These are phyloP conservation scores for Ectropis crepuscularia DNA, from an alignment of 2,888 invertebrate species.

Conservation along the genomic window DNA sequence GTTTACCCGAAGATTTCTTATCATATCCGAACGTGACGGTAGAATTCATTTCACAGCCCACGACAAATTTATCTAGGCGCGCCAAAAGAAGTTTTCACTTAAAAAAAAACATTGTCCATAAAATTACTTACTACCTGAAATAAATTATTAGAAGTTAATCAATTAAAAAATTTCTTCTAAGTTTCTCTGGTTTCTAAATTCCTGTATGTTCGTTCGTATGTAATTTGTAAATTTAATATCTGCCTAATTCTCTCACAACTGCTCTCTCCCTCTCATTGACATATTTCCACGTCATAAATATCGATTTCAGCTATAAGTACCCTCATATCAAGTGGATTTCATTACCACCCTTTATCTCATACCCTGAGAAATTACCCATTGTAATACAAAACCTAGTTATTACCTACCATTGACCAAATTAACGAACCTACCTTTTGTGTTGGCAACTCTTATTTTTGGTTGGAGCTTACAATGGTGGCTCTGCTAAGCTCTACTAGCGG, in stretches of 20 bases:
- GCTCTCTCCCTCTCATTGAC: slow-evolving; percentile 38
- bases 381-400: neutral
- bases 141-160: neutral
- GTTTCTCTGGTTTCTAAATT: too few species aligned
- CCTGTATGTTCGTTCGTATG: too few species aligned
- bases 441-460: neutral
- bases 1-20: too few species aligned
- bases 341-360: slow-evolving; percentile 39
- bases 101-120: too few species aligned
- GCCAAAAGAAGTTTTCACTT: too few species aligned
- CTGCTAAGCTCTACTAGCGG: neutral
- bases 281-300: slow-evolving; percentile 55
- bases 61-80: too few species aligned
- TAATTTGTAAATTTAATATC: too few species aligned
- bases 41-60: too few species aligned
- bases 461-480: neutral
- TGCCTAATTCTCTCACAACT: neutral
- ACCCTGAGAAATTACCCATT: slow-evolving; percentile 33
- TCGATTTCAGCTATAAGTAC: slow-evolving; percentile 65
- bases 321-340: slow-evolving; percentile 53
- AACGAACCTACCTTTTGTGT: neutral
- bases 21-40: too few species aligned
- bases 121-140: too few species aligned
- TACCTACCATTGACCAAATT: neutral
- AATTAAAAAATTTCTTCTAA: slow-evolving; percentile 8